Percentiles rank a stretch among this genome's conserved stretches.
Evolutionary conservation across 2,797 vertebrate genomes (phyloP).

Genomic region (Cynodonichthys magdalenae): DNA sequence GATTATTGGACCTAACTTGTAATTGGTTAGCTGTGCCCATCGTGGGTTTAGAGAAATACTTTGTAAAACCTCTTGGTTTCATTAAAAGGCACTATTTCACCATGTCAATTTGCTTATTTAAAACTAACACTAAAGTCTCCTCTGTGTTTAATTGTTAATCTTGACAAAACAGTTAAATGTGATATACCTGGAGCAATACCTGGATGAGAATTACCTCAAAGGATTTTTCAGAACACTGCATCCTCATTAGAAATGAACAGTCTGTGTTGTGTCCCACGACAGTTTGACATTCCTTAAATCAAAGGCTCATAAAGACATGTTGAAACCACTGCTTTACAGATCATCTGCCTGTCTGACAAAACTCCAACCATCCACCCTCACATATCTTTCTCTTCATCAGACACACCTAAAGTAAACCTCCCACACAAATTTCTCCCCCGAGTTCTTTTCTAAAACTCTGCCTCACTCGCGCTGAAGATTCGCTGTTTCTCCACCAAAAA

Average conservation of each 20-base stretch:
- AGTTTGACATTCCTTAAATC: background rate
- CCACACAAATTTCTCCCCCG: slow-evolving; percentile 11
- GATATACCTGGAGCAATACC: background rate
- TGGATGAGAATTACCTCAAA: background rate
- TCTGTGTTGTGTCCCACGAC: background rate
- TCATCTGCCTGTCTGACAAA: slow-evolving; percentile 11
- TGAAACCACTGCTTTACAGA: background rate
- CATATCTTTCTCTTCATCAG: slow-evolving; percentile 9
- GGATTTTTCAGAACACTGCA: background rate
- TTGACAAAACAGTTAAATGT: background rate
- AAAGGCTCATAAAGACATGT: background rate
- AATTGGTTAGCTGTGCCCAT: no score
- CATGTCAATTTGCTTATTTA: background rate
- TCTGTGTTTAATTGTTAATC: background rate
- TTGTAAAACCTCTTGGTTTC: no score
- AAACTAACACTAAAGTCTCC: background rate
- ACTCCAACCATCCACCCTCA: slow-evolving; percentile 14
- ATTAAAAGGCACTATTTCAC: background rate
- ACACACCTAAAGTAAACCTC: slow-evolving; percentile 30
- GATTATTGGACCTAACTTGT: no score
- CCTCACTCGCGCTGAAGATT: slow-evolving; percentile 25
- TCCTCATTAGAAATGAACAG: background rate
- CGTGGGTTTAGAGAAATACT: no score
- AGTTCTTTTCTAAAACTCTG: slow-evolving; percentile 9
- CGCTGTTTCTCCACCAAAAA: slow-evolving; percentile 29